Evolutionary conservation across 2,888 invertebrate genomes (phyloP).

Genomic region (Hoplodrina blanda): DNA sequence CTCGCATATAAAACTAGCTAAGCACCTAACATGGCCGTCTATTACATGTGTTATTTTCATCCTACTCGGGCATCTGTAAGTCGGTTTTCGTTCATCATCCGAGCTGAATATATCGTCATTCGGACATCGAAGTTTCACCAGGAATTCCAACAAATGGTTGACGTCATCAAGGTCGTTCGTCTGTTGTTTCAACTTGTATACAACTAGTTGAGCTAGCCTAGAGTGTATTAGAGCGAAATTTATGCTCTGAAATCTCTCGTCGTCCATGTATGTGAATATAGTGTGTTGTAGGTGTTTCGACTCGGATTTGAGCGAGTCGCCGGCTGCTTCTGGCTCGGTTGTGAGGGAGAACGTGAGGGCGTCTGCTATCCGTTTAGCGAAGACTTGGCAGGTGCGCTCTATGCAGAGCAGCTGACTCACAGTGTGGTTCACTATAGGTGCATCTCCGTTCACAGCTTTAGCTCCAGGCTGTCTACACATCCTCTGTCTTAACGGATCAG

Average conservation of each 20-base stretch:
- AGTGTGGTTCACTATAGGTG: slow-evolving; percentile 77
- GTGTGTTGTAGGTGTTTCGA: slow-evolving; percentile 93
- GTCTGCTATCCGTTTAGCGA: slow-evolving; percentile 93
- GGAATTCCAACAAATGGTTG: slow-evolving; percentile 79
- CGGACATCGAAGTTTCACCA: slow-evolving; percentile 83
- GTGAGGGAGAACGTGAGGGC: slow-evolving; percentile 91
- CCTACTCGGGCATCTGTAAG: slow-evolving; percentile 78
- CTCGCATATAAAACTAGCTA: slow-evolving; percentile 85
- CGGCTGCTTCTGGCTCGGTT: slow-evolving; percentile 90
- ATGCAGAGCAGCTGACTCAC: slow-evolving; percentile 85
- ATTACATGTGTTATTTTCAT: slow-evolving; percentile 78
- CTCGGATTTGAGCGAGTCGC: slow-evolving; percentile 91
- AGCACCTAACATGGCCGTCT: slow-evolving; percentile 82
- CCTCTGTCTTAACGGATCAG: slow-evolving; percentile 80
- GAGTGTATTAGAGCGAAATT: slow-evolving; percentile 93
- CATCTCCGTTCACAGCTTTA: slow-evolving; percentile 77
- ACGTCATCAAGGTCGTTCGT: slow-evolving; percentile 83
- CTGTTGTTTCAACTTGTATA: slow-evolving; percentile 90
- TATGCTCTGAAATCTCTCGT: slow-evolving; percentile 91
- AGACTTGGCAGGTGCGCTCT: slow-evolving; percentile 90
- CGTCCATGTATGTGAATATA: slow-evolving; percentile 93
- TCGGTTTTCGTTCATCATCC: slow-evolving; percentile 87
- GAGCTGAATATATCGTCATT: slow-evolving; percentile 91
- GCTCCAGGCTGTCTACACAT: slow-evolving; percentile 78
- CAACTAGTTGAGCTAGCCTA: slow-evolving; percentile 91